phyloP scores from a whole-genome alignment of 1,140 invertebrate species.

The Ceratina calcarata region DNA sequence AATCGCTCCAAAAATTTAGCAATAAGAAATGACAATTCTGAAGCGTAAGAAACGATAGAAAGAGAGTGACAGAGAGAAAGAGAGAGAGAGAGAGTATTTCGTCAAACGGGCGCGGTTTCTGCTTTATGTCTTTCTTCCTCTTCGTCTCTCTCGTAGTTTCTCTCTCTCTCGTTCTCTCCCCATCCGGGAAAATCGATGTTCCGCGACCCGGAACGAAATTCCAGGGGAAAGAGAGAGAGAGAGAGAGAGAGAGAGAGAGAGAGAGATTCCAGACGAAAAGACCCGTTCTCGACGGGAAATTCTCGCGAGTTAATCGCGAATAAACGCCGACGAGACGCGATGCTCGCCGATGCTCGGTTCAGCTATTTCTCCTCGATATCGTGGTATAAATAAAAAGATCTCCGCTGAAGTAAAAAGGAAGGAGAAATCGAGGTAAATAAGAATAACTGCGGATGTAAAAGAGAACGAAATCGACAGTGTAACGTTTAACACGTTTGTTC shows the following conservation, averaged over 20 bases:
- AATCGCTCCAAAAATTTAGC: too few species aligned
- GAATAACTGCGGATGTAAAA: too few species aligned
- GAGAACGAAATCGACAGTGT: too few species aligned
- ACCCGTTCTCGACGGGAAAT: conserved; percentile 56
- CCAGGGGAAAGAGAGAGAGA: conserved; percentile 22
- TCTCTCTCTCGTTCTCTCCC: neutral
- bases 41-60: neutral
- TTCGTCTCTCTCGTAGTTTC: neutral
- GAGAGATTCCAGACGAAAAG: conserved; percentile 52
- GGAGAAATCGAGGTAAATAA: too few species aligned
- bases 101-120: conserved; percentile 61
- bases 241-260: too few species aligned
- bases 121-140: conserved; percentile 48
- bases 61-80: conserved; percentile 19
- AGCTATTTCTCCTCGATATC: conserved; percentile 23
- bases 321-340: conserved; percentile 28
- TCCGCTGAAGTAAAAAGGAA: too few species aligned
- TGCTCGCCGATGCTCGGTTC: conserved; percentile 12
- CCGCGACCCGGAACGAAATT: conserved; percentile 63
- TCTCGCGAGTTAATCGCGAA: conserved; percentile 61
- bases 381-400: neutral
- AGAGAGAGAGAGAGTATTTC: conserved; percentile 39
- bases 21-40: too few species aligned
- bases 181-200: conserved; percentile 62
- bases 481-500: too few species aligned